A percentile compares a stretch with the other conserved stretches of the same genome.
These are phyloP conservation scores for Cygnus olor DNA, from an alignment of 2,797 vertebrate genomes.

Conservation along the genomic window DNA sequence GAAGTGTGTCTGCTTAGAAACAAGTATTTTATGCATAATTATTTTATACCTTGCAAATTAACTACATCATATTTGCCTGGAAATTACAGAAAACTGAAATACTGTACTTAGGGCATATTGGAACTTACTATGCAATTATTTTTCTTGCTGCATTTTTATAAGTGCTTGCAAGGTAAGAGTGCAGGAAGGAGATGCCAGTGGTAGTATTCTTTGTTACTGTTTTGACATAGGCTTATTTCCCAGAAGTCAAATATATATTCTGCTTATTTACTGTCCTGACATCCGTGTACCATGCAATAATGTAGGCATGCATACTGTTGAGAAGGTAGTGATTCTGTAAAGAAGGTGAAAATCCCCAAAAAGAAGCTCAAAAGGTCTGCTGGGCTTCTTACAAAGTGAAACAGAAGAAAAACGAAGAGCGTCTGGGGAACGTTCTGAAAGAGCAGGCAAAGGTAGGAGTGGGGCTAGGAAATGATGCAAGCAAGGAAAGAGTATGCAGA, in stretches of 20 bases:
- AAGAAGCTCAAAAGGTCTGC: not conserved
- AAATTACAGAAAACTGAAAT: slow-evolving; percentile 28
- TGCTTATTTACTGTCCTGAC: not conserved
- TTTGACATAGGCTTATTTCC: not conserved
- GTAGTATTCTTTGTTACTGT: not conserved
- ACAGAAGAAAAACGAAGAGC: not conserved
- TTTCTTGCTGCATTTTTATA: not conserved
- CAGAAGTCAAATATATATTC: not conserved
- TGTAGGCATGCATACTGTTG: not conserved
- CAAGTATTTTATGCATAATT: slow-evolving; percentile 52
- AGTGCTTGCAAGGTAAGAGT: not conserved
- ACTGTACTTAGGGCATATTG: not conserved
- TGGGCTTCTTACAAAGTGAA: not conserved
- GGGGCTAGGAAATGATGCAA: not conserved
- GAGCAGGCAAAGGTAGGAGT: not conserved
- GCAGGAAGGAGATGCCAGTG: not conserved
- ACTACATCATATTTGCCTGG: slow-evolving; percentile 2
- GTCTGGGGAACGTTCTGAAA: not conserved
- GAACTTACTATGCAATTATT: slow-evolving; percentile 6
- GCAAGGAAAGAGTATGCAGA: not conserved
- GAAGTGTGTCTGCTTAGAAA: slow-evolving; percentile 26
- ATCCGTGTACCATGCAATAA: not conserved
- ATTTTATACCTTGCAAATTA: slow-evolving; percentile 53
- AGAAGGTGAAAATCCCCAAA: not conserved
- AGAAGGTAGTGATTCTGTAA: not conserved